Conservation (phyloP, 2,888 invertebrate species). For the Metallyticus violacea region DNA sequence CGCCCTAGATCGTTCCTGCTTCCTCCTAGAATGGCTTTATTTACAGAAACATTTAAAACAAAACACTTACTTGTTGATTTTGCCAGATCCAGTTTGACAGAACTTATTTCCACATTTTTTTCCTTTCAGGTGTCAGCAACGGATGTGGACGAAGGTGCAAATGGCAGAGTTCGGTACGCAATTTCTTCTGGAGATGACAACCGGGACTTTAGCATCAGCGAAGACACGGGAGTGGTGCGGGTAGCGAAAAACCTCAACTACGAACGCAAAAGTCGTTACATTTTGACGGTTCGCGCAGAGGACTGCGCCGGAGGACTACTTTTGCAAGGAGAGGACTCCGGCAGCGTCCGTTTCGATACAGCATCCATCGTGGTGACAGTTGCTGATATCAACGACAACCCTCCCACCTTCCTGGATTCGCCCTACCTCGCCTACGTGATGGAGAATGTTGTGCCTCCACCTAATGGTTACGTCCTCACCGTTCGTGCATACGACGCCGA, state of each 20-base stretch:
- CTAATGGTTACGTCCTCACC: slow-evolving; percentile 58
- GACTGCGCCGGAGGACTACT: slow-evolving; percentile 69
- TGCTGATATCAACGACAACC: slow-evolving; percentile 90
- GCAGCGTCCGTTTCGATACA: slow-evolving; percentile 60
- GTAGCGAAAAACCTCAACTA: slow-evolving; percentile 92
- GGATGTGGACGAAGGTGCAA: slow-evolving; percentile 82
- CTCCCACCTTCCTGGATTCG: slow-evolving; percentile 90
- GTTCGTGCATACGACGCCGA: slow-evolving; percentile 89
- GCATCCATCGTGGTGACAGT: slow-evolving; percentile 71
- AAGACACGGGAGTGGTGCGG: slow-evolving; percentile 86
- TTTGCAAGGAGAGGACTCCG: slow-evolving; percentile 28
- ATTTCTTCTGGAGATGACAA: slow-evolving; percentile 87
- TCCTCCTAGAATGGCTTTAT: too few relatives aligned
- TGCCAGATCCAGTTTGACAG: too few relatives aligned
- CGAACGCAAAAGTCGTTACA: slow-evolving; percentile 82
- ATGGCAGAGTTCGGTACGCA: slow-evolving; percentile 89
- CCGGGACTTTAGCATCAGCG: slow-evolving; percentile 86
- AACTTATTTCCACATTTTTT: neutral
- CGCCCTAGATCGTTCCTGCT: too few relatives aligned
- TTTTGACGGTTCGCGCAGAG: slow-evolving; percentile 81
- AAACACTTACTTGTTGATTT: too few relatives aligned
- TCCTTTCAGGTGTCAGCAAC: slow-evolving; percentile 74
- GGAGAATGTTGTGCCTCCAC: slow-evolving; percentile 85
- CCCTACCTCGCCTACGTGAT: slow-evolving; percentile 90
- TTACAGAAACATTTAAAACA: too few relatives aligned